Percentiles rank a stretch among this genome's conserved stretches.
phyloP scores from a whole-genome alignment of 2,888 invertebrate genomes.

The Caenorhabditis sp. region DNA sequence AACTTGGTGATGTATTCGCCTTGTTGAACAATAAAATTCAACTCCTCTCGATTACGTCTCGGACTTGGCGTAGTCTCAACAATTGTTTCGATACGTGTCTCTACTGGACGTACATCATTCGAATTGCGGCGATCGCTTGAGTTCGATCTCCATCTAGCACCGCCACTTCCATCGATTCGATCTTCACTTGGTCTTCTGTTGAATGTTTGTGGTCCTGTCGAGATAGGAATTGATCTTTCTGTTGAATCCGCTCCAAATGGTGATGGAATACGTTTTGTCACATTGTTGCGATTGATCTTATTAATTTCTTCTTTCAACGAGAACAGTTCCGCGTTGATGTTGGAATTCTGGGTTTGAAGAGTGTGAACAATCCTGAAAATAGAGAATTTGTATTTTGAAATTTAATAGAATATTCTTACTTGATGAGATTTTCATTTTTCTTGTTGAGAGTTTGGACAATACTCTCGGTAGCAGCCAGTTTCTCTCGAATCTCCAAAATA shows the following conservation, averaged over 20 bases:
- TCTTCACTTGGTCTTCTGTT: not conserved
- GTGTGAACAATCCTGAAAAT: conserved; percentile 29
- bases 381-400: not conserved
- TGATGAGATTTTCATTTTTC: conserved; percentile 32
- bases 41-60: conserved; percentile 30
- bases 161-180: conserved; percentile 10
- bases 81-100: conserved; percentile 16
- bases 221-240: not conserved
- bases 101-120: conserved; percentile 16
- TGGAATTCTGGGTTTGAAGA: conserved; percentile 24
- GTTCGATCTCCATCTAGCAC: conserved; percentile 33
- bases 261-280: conserved; percentile 32
- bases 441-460: conserved; percentile 12
- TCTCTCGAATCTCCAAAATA: conserved; percentile 29
- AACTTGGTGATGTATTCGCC: conserved; percentile 25
- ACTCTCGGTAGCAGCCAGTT: conserved; percentile 10
- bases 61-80: conserved; percentile 16
- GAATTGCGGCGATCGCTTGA: conserved; percentile 37
- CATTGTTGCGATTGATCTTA: conserved; percentile 19
- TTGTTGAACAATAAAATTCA: conserved; percentile 26
- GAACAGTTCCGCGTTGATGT: conserved; percentile 28
- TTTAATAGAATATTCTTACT: conserved; percentile 9
- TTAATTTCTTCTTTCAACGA: conserved; percentile 30
- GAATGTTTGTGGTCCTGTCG: not conserved
- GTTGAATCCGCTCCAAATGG: conserved; percentile 10